phyloP scores from a whole-genome alignment of 2,797 vertebrate genomes.

The Harpagifer antarcticus region DNA sequence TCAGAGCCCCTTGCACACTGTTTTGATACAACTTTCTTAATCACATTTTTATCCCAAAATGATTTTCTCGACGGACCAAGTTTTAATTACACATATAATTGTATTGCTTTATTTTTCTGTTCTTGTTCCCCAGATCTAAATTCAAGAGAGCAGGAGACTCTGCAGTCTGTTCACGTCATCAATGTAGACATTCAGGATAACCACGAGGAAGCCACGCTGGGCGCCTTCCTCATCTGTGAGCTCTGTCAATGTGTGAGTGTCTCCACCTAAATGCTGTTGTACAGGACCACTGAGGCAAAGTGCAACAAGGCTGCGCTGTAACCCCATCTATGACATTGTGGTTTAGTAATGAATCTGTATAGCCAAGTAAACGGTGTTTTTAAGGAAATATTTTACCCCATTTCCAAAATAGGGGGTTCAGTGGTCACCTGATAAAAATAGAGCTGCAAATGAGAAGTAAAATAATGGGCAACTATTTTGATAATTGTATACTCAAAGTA shows the following conservation, averaged over 20 bases:
- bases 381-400: not conserved
- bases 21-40: not conserved
- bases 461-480: no score
- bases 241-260: conserved; percentile 99
- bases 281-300: not conserved
- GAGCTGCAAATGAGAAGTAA: no score
- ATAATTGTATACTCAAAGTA: no score
- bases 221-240: conserved; percentile 99
- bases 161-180: conserved; percentile 97
- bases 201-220: conserved; percentile 97
- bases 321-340: not conserved
- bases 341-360: not conserved
- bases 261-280: not conserved
- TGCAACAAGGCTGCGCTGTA: not conserved
- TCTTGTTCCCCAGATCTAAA: conserved; percentile 88
- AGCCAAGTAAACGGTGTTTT: not conserved
- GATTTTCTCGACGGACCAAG: not conserved
- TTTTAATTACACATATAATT: conserved; percentile 4
- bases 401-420: not conserved
- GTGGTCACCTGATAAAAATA: not conserved
- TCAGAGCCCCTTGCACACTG: not conserved
- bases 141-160: conserved; percentile 96
- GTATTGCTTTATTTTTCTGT: not conserved
- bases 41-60: not conserved
- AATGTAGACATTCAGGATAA: conserved; percentile 99